Percentiles rank a stretch among this genome's conserved stretches.
Conservation (phyloP, 2,113 vertebrate species). For the Menura novaehollandiae region DNA sequence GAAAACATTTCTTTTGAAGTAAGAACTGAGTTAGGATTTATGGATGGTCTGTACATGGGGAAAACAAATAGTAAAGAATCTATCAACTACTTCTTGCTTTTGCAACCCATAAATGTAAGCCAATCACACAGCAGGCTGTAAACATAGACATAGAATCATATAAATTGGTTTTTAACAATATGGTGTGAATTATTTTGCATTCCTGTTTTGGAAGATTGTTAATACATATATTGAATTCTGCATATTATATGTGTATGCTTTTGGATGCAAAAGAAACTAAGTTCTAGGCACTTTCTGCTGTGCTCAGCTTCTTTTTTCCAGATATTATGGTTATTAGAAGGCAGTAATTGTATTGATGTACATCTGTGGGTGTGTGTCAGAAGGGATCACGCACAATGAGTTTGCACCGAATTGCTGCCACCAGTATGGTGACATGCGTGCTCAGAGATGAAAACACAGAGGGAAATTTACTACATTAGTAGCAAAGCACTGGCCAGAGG, state of each 20-base stretch:
- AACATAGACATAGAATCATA: neutral
- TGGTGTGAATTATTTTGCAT: neutral
- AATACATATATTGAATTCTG: neutral
- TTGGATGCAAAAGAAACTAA: neutral
- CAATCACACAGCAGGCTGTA: neutral
- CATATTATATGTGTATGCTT: neutral
- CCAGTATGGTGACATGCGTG: neutral
- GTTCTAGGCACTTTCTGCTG: neutral
- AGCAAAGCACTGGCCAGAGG: neutral
- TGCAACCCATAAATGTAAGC: neutral
- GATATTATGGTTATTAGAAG: neutral
- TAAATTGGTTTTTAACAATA: neutral
- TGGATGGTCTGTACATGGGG: neutral
- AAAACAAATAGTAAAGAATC: neutral
- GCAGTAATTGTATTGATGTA: neutral
- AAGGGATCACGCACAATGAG: neutral
- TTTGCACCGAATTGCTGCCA: neutral
- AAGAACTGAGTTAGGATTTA: neutral
- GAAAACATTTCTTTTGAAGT: neutral
- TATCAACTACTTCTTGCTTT: neutral
- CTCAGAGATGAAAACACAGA: neutral
- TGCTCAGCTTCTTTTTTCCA: neutral
- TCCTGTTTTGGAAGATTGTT: neutral
- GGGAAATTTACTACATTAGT: neutral
- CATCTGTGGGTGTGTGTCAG: neutral